Evolutionary conservation across 2,113 vertebrate genomes (phyloP).

Genomic region (Platysteira castanea): DNA sequence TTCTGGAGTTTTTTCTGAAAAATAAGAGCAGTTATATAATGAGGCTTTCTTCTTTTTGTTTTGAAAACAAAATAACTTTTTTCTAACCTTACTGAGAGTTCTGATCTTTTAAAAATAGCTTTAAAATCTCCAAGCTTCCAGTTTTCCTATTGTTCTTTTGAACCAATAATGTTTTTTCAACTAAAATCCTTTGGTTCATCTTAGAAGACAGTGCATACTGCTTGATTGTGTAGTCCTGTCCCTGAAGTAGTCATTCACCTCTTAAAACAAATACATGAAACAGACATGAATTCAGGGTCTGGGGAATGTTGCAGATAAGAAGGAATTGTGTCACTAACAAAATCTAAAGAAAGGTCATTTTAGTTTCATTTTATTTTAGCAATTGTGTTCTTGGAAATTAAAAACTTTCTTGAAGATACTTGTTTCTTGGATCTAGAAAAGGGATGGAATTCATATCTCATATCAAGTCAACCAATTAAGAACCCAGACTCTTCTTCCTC

Average conservation of each 20-base stretch:
- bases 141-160: background rate
- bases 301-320: background rate
- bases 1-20: background rate
- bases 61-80: background rate
- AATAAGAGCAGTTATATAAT: background rate
- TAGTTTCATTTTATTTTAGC: background rate
- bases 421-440: background rate
- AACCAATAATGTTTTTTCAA: background rate
- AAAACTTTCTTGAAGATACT: background rate
- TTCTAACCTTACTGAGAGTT: background rate
- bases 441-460: background rate
- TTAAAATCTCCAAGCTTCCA: background rate
- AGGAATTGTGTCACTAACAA: background rate
- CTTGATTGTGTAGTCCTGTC: background rate
- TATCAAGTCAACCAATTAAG: background rate
- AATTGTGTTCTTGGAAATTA: background rate
- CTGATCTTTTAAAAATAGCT: background rate
- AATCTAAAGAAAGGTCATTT: background rate
- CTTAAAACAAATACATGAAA: background rate
- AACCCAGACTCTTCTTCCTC: background rate
- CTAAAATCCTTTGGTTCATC: background rate
- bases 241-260: background rate
- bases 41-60: background rate
- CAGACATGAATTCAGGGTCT: background rate
- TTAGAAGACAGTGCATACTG: background rate